Percentiles rank a stretch among this genome's conserved stretches.
Evolutionary conservation across 2,888 invertebrate genomes (phyloP).

Genomic region (Conomelus anceps): DNA sequence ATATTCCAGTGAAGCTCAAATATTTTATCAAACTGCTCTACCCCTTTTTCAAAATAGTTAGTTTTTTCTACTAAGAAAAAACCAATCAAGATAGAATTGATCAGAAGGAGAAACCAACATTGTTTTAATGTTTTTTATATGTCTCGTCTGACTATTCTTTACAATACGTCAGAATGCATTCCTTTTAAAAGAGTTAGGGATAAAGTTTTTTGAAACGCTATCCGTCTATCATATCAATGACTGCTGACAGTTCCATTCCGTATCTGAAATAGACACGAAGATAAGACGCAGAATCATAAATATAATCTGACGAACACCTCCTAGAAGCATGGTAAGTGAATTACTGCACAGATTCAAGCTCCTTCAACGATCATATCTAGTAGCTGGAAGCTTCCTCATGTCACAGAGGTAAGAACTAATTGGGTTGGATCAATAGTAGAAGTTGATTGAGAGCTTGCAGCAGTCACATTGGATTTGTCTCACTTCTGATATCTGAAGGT

Average conservation of each 20-base stretch:
- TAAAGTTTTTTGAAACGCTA: neutral
- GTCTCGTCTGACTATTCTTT: no score
- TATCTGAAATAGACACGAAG: neutral
- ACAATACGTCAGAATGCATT: no score
- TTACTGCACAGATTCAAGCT: neutral
- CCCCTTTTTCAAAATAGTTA: no score
- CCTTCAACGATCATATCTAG: neutral
- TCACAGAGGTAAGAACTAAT: neutral
- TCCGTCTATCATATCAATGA: neutral
- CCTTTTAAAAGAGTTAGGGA: neutral
- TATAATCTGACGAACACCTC: neutral
- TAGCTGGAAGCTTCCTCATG: neutral
- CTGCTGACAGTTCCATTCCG: neutral
- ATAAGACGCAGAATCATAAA: neutral
- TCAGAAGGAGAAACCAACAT: no score
- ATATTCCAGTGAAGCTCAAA: no score
- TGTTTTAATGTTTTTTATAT: no score
- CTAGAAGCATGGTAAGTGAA: neutral
- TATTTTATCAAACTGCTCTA: no score
- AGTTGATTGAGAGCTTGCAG: neutral
- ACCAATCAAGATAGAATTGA: no score
- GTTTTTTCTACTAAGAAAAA: no score
- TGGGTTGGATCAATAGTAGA: neutral
- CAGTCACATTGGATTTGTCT: neutral
- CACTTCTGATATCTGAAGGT: neutral